Evolutionary conservation across 2,113 vertebrate genomes (phyloP).

Genomic region (Isichthys henryi): DNA sequence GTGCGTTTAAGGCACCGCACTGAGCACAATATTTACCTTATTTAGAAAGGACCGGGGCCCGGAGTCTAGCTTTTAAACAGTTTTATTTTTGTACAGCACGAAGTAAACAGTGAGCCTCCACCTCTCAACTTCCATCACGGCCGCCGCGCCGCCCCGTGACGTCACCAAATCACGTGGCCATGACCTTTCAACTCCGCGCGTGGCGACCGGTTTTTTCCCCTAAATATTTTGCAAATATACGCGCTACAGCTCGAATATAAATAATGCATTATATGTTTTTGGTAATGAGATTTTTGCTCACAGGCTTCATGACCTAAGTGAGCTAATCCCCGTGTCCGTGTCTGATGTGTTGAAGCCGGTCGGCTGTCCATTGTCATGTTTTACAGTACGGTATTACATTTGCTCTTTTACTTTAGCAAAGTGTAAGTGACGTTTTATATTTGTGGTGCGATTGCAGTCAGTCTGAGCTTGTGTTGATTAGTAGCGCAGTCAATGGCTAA

Average conservation of each 20-base stretch:
- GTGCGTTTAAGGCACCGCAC: constrained; percentile 45
- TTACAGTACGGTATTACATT: background rate
- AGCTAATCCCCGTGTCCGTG: background rate
- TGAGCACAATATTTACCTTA: constrained; percentile 37
- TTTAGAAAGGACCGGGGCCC: constrained; percentile 39
- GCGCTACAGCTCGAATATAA: background rate
- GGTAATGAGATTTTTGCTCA: background rate
- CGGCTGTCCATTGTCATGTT: background rate
- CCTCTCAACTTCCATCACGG: constrained; percentile 46
- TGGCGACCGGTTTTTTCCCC: background rate
- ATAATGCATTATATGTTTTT: background rate
- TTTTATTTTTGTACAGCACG: constrained; percentile 51
- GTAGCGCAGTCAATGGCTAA: background rate
- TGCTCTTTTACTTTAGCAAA: background rate
- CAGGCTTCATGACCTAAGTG: background rate
- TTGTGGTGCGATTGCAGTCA: background rate
- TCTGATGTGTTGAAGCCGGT: background rate
- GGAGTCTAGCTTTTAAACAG: constrained; percentile 57
- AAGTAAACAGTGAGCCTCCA: constrained; percentile 62
- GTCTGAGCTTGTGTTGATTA: background rate
- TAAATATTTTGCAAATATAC: background rate
- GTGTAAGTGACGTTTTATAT: background rate
- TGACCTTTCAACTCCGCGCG: constrained; percentile 37
- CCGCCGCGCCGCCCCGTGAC: constrained; percentile 26
- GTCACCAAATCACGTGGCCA: constrained; percentile 29